phyloP scores from a whole-genome alignment of 1,140 invertebrate species.

The Brachionus manjavacas region DNA sequence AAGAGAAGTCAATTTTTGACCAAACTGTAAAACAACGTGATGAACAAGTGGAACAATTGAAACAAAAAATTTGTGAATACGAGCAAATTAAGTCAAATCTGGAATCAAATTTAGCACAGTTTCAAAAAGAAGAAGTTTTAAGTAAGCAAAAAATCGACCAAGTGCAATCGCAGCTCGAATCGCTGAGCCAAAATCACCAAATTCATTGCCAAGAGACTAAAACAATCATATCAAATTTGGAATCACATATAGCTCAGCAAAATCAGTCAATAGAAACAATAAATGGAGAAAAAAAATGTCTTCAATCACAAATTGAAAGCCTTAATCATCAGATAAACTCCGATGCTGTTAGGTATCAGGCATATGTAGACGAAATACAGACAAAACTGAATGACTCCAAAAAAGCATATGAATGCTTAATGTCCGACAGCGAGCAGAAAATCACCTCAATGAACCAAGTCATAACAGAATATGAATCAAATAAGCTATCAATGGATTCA shows the following conservation, averaged over 20 bases:
- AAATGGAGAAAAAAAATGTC: neutral
- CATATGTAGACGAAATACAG: neutral
- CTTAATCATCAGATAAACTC: neutral
- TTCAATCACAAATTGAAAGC: neutral
- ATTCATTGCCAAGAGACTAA: neutral
- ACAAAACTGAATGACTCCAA: neutral
- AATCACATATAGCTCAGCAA: neutral
- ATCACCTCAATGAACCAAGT: neutral
- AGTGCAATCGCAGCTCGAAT: neutral
- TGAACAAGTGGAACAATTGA: neutral
- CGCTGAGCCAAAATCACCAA: neutral
- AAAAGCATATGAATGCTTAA: neutral
- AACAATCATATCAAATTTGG: neutral
- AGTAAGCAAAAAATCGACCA: neutral
- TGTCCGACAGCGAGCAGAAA: neutral
- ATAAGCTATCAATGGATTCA: neutral
- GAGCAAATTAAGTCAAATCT: neutral
- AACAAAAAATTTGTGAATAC: neutral
- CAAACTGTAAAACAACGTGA: neutral
- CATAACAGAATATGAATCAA: neutral
- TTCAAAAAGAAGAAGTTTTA: neutral
- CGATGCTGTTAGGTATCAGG: neutral
- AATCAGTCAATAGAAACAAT: neutral
- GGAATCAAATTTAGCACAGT: neutral
- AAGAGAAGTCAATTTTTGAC: neutral